Evolutionary conservation across 2,113 vertebrate species (phyloP).

Genomic region (Phalacrocorax carbo): DNA sequence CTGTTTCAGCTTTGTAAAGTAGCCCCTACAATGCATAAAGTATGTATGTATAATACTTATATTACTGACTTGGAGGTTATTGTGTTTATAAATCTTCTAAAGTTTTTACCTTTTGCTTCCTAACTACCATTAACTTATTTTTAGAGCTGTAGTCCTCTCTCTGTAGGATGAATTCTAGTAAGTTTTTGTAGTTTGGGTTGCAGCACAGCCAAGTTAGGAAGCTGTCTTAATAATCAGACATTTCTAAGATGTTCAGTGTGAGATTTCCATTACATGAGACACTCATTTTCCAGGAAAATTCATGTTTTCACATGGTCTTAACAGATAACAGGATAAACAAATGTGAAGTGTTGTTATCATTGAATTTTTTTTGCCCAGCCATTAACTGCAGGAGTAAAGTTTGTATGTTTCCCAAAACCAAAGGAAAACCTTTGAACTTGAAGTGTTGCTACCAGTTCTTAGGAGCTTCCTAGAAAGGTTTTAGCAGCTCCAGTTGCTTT

Average conservation of each 20-base stretch:
- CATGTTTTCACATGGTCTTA: background rate
- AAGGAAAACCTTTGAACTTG: background rate
- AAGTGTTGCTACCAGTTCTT: background rate
- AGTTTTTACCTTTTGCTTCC: background rate
- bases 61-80: background rate
- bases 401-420: background rate
- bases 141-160: background rate
- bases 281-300: background rate
- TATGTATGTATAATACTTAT: background rate
- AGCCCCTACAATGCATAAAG: accelerated
- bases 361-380: background rate
- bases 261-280: background rate
- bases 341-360: background rate
- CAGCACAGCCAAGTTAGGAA: background rate
- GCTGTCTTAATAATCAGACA: background rate
- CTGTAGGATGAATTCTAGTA: background rate
- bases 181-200: background rate
- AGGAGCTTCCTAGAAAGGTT: background rate
- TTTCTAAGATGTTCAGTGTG: background rate
- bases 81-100: background rate
- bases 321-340: background rate
- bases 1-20: background rate
- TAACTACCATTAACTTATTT: background rate
- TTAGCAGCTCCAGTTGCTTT: background rate
- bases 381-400: background rate